Conservation (phyloP, 2,888 invertebrate species). For the Cephus sareptanus region DNA sequence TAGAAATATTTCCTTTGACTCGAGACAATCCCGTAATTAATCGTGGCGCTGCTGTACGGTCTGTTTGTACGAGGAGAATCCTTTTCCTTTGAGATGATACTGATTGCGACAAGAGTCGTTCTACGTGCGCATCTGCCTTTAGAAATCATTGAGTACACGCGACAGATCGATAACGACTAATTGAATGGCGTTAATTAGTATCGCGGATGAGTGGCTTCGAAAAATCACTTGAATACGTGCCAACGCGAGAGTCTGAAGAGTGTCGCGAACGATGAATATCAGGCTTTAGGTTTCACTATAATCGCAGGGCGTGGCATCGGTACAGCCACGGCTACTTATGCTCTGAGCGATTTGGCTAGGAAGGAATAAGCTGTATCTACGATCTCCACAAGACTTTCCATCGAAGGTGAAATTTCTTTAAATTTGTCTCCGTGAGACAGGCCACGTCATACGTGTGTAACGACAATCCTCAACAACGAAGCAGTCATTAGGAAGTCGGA, state of each 20-base stretch:
- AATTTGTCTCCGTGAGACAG: background rate
- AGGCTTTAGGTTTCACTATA: background rate
- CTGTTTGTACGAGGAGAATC: background rate
- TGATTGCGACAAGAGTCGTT: background rate
- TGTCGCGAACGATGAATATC: background rate
- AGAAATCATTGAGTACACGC: background rate
- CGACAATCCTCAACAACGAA: background rate
- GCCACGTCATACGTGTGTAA: background rate
- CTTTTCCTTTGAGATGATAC: background rate
- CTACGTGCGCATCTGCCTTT: background rate
- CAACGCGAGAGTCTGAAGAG: background rate
- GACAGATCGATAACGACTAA: background rate
- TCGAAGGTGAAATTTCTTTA: background rate
- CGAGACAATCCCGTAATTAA: background rate
- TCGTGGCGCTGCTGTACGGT: background rate
- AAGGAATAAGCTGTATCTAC: background rate
- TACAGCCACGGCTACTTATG: background rate
- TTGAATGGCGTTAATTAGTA: background rate
- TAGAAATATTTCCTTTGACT: background rate
- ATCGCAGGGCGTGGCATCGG: slow-evolving; percentile 3
- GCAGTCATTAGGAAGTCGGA: background rate
- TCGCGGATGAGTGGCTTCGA: background rate
- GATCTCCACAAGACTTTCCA: background rate
- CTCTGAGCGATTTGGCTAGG: background rate
- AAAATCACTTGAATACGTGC: background rate